phyloP scores from a whole-genome alignment of 2,113 vertebrate species.

The Thamnaconus septentrionalis region DNA sequence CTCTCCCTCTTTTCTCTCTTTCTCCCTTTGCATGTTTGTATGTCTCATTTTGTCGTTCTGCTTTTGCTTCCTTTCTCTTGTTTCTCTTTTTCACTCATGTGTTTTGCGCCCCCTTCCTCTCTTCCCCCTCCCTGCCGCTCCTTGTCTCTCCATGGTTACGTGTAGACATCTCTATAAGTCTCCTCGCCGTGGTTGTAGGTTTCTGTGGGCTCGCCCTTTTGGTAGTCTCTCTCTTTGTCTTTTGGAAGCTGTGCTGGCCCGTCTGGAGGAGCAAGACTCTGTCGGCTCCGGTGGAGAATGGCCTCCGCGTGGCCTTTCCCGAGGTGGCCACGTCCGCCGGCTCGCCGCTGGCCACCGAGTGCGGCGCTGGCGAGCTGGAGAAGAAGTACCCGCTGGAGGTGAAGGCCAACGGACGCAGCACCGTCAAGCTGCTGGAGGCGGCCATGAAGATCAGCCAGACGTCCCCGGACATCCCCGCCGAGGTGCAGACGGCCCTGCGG shows the following conservation, averaged over 20 bases:
- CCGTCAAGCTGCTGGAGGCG: constrained; percentile 83
- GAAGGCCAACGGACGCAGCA: constrained; percentile 82
- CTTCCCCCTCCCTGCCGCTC: constrained; percentile 23
- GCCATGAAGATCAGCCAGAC: constrained; percentile 99
- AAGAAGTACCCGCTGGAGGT: constrained; percentile 78
- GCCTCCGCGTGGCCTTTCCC: constrained; percentile 77
- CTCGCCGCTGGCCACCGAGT: constrained; percentile 37
- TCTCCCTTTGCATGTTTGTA: constrained; percentile 74
- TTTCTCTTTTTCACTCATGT: too few relatives aligned
- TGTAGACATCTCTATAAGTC: constrained; percentile 96
- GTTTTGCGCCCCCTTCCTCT: too few relatives aligned
- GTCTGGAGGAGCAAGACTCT: constrained; percentile 93
- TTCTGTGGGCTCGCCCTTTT: constrained; percentile 96
- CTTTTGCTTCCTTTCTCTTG: too few relatives aligned
- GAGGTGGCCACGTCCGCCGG: constrained; percentile 65
- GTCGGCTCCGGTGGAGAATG: constrained; percentile 70
- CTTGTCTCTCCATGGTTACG: constrained; percentile 54
- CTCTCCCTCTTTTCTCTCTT: constrained; percentile 65
- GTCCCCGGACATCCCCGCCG: constrained; percentile 95
- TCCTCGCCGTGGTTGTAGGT: constrained; percentile 94
- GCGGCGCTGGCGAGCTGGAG: constrained; percentile 69
- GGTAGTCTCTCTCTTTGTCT: constrained; percentile 96
- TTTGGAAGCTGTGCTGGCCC: constrained; percentile 99
- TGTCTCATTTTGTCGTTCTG: constrained; percentile 55
- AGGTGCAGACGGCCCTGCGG: constrained; percentile 90